These are phyloP conservation scores for Narcine bancroftii DNA, from an alignment of 2,113 vertebrate genomes.

Conservation along the genomic window DNA sequence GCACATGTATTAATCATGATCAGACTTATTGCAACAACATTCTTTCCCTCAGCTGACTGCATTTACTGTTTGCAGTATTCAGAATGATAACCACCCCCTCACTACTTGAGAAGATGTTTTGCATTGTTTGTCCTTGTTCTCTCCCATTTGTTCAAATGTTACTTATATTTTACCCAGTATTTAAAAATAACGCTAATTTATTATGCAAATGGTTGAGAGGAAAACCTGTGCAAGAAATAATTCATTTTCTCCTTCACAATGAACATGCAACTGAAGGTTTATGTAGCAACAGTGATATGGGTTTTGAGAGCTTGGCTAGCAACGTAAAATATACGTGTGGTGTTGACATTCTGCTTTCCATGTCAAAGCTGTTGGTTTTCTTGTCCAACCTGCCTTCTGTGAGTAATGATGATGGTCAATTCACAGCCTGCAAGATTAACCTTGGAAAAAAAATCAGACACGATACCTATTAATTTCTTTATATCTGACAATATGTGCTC, in stretches of 20 bases:
- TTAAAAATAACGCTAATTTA: neutral
- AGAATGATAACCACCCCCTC: neutral
- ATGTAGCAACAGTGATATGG: neutral
- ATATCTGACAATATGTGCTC: conserved; percentile 21
- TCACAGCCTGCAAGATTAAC: conserved; percentile 35
- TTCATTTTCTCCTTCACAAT: neutral
- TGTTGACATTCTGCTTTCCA: conserved; percentile 11
- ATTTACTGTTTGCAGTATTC: neutral
- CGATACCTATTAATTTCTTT: conserved; percentile 30
- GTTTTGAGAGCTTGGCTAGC: neutral
- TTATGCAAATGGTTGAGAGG: neutral
- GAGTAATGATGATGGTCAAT: conserved; percentile 34
- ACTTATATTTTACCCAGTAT: neutral
- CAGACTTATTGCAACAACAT: neutral
- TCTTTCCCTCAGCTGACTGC: neutral
- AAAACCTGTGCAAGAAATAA: neutral
- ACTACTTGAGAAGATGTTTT: neutral
- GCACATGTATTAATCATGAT: neutral
- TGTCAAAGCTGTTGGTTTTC: conserved; percentile 32
- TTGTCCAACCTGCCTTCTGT: conserved; percentile 20
- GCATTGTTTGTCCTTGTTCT: neutral
- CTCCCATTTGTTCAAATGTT: neutral
- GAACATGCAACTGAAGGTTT: neutral
- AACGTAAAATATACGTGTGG: conserved; percentile 15
- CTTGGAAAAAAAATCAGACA: conserved; percentile 36